These are phyloP conservation scores for Scaptomyza tumidula DNA, from an alignment of 2,888 invertebrate genomes.

Conservation along the genomic window DNA sequence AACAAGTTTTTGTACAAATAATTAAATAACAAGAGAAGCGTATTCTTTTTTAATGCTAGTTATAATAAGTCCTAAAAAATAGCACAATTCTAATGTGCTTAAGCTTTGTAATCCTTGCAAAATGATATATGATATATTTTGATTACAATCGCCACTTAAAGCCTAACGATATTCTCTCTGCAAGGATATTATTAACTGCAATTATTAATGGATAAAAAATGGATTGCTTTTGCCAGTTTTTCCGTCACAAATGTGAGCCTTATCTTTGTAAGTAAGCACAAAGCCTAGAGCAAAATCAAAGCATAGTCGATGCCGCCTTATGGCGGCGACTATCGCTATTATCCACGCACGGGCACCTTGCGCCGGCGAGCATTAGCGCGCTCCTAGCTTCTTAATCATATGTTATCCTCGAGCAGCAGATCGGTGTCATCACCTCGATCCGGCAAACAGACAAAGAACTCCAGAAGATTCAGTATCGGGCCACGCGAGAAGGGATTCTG, in stretches of 20 bases:
- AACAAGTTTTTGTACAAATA: conserved; percentile 68
- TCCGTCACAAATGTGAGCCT: conserved; percentile 3
- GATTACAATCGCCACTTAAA: too few species aligned
- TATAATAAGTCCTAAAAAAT: conserved; percentile 19
- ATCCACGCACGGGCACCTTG: conserved; percentile 77
- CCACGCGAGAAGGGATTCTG: conserved; percentile 97
- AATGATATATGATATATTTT: background rate
- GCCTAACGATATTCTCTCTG: background rate
- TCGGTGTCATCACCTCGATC: conserved; percentile 92
- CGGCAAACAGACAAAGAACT: conserved; percentile 94
- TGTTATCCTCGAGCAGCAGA: conserved; percentile 88
- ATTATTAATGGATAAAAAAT: conserved; percentile 28
- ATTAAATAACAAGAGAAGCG: conserved; percentile 64
- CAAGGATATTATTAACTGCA: conserved; percentile 29
- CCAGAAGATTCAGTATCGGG: conserved; percentile 92
- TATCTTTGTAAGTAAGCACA: conserved; percentile 26
- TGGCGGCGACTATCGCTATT: conserved; percentile 67
- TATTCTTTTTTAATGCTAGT: conserved; percentile 45
- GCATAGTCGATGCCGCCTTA: conserved; percentile 53
- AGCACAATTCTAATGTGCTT: conserved; percentile 24
- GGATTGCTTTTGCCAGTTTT: conserved; percentile 1
- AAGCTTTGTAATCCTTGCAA: conserved; percentile 34
- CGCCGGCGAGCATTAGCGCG: conserved; percentile 76
- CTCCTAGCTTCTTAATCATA: conserved; percentile 84
- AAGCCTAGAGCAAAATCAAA: conserved; percentile 61